Evolutionary conservation across 2,888 invertebrate species (phyloP).

Genomic region (Rotaria sp.): DNA sequence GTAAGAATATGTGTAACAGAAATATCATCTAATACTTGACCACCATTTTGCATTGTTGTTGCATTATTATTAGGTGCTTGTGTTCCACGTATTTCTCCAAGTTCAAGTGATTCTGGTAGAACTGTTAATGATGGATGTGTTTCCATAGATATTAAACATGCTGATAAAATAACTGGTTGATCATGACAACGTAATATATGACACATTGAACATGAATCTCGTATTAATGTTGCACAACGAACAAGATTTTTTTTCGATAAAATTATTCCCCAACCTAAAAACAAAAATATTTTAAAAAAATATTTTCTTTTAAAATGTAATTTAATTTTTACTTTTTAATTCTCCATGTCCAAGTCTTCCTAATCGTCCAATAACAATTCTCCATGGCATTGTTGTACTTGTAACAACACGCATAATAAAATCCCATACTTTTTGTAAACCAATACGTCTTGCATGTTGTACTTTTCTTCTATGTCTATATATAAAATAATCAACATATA

Average conservation of each 20-base stretch:
- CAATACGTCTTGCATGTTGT: conserved; percentile 67
- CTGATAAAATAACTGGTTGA: conserved; percentile 84
- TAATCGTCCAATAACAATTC: conserved; percentile 86
- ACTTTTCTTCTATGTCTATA: conserved; percentile 43
- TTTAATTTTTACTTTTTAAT: conserved; percentile 66
- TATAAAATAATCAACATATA: too few species aligned
- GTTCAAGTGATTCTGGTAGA: conserved; percentile 49
- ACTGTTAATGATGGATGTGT: conserved; percentile 73
- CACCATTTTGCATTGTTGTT: conserved; percentile 12
- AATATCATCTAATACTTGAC: conserved; percentile 28
- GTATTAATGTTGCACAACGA: conserved; percentile 76
- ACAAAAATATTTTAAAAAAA: neutral
- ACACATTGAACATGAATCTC: conserved; percentile 83
- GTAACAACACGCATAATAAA: conserved; percentile 89
- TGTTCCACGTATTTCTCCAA: conserved; percentile 34
- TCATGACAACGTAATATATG: conserved; percentile 68
- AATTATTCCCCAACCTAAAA: conserved; percentile 77
- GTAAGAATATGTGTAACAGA: conserved; percentile 40
- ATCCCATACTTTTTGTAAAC: conserved; percentile 84
- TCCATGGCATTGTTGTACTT: conserved; percentile 83
- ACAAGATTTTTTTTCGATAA: conserved; percentile 80
- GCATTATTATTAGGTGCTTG: neutral
- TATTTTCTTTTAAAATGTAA: neutral
- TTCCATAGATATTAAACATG: conserved; percentile 92
- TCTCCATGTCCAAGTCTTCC: conserved; percentile 96